Percentiles rank a stretch among this genome's conserved stretches.
Evolutionary conservation across 2,888 invertebrate species (phyloP).

Genomic region (Eurytoma adleriae): DNA sequence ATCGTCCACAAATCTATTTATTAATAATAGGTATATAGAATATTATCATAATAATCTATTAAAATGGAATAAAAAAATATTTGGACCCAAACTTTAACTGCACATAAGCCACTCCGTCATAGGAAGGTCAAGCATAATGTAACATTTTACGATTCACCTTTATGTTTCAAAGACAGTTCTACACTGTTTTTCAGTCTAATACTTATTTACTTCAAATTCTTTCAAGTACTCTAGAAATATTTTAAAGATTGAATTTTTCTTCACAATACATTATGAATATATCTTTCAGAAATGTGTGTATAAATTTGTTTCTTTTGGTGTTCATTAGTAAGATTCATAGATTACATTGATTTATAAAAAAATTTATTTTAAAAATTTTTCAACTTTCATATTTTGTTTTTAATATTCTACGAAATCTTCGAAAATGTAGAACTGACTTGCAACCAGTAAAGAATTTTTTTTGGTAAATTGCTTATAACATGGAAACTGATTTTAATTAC

Average conservation of each 20-base stretch:
- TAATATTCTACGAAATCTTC: constrained; percentile 1
- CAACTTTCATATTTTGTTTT: constrained; percentile 42
- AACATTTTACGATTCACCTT: constrained; percentile 48
- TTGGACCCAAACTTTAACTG: constrained; percentile 51
- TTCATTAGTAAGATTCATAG: constrained; percentile 41
- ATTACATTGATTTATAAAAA: constrained; percentile 28
- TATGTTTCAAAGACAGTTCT: constrained; percentile 53
- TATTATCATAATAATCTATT: constrained; percentile 32
- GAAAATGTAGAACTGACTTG: constrained; percentile 46
- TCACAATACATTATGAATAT: constrained; percentile 1
- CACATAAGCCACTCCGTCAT: constrained; percentile 50
- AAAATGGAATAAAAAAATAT: constrained; percentile 48
- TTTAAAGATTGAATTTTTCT: constrained; percentile 25
- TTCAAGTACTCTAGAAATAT: constrained; percentile 29
- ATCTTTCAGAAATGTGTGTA: constrained; percentile 37
- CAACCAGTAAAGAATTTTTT: constrained; percentile 47
- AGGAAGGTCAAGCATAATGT: constrained; percentile 43
- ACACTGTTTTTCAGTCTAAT: constrained; percentile 45
- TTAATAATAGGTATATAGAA: constrained; percentile 29
- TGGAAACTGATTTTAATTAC: constrained; percentile 43
- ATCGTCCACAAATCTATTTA: constrained; percentile 28
- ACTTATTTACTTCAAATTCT: constrained; percentile 23
- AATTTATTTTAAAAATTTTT: constrained; percentile 26
- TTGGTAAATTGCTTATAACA: constrained; percentile 51
- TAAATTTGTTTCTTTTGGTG: constrained; percentile 44